Base-by-base conservation (phyloP, 2,113 vertebrate genomes). In the Vidua macroura region DNA sequence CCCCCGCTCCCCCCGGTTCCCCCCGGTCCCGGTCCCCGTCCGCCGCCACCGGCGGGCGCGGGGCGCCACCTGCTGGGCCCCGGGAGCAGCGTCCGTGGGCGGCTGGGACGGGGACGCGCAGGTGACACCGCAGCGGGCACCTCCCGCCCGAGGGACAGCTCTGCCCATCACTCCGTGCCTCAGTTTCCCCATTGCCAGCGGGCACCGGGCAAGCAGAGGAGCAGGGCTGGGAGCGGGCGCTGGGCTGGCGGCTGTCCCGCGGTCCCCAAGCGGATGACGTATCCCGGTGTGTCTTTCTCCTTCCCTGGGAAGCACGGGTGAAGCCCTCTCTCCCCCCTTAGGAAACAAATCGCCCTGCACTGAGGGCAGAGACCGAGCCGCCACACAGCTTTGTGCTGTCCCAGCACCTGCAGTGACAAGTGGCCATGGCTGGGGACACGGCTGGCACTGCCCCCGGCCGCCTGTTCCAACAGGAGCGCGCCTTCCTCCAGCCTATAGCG, bases 281-380 rank as follows among this genome's bases (percentile, higher is more conserved):
- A 10, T 5, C 77, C 31, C 37, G 37, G 9, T 27, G 39, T 37
- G 30, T 59, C 39, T 37, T 33, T 60, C 2, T 1, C 52, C 37
- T 51, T 44, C 19, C 22, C 15, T 0, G 1, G 35, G 9, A 25
- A 53, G 6, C 1, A 0, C 0, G 10, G 6, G 6, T 19, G 52
- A 68, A 86, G 4, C 7, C 12, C 5, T 10, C 7, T 9, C 30
- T n/a, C 13, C n/a, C 25, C 27, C 35, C n/a, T 41, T 5, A 31
- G 63, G 17, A 28, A 31, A 41, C 35, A 52, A 27, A 60, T 11
- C 6, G 4, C 9, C 6, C 33, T 1, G 3, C 23, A 4, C 9
- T 2, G n/a, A 75, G 21, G 27, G 31, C 62, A 66, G 33, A 12
- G 16, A 1, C 64, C 17, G 79, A 81, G 75, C 41, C 23, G 22